Evolutionary conservation across 2,113 vertebrate species (phyloP).

Genomic region (Nettapus auritus): DNA sequence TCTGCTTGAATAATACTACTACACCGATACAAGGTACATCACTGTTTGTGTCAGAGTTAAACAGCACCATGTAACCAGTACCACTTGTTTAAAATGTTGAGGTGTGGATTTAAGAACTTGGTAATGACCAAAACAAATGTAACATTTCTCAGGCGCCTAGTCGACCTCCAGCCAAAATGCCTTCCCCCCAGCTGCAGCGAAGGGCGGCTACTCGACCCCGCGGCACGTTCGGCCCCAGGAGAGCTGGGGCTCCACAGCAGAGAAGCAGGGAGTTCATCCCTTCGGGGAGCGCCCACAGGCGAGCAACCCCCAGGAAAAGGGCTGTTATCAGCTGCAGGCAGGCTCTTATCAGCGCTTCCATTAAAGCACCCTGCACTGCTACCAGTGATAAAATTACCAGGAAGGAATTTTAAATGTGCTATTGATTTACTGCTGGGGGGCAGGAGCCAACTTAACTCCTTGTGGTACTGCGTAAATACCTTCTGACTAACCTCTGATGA

Average conservation of each 20-base stretch:
- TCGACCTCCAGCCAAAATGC: too few species aligned
- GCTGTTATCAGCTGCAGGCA: constrained; percentile 49
- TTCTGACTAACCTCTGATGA: too few species aligned
- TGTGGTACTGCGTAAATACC: neutral
- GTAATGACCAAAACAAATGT: neutral
- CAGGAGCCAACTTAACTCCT: constrained; percentile 17
- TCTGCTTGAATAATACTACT: neutral
- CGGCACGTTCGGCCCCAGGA: too few species aligned
- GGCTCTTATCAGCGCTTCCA: constrained; percentile 57
- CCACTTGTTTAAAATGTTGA: neutral
- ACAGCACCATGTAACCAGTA: accelerated
- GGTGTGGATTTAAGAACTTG: neutral
- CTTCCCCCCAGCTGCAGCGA: too few species aligned
- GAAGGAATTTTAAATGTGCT: constrained; percentile 31
- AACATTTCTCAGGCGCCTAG: too few species aligned
- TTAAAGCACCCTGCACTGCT: constrained; percentile 40
- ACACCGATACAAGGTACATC: neutral
- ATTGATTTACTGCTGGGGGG: neutral
- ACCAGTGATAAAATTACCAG: constrained; percentile 47
- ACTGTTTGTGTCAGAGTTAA: neutral
- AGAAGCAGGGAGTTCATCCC: too few species aligned
- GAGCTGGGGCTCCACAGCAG: too few species aligned
- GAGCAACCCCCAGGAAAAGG: neutral
- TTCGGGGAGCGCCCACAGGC: too few species aligned
- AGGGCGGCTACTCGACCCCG: too few species aligned